Evolutionary conservation across 2,113 vertebrate species (phyloP).

Genomic region (Ciconia maguari): DNA sequence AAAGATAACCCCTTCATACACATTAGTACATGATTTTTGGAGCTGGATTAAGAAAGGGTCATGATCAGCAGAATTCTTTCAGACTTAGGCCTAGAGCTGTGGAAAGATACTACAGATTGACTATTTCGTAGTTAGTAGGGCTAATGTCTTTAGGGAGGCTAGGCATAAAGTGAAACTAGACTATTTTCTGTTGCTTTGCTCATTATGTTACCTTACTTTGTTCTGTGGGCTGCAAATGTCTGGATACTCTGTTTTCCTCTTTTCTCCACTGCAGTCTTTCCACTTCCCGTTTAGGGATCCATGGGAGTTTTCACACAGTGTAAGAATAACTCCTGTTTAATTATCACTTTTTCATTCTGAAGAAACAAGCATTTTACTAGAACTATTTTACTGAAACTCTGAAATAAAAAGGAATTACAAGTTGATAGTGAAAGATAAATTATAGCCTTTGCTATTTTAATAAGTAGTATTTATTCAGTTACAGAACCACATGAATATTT

Average conservation of each 20-base stretch:
- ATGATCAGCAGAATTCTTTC: background rate
- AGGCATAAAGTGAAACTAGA: background rate
- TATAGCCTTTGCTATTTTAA: slow-evolving; percentile 26
- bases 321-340: background rate
- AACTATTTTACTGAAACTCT: slow-evolving; percentile 6
- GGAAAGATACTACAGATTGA: background rate
- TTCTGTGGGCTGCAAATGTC: background rate
- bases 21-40: background rate
- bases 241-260: background rate
- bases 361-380: background rate
- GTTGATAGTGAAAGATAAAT: slow-evolving; percentile 47
- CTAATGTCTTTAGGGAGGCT: background rate
- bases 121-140: background rate
- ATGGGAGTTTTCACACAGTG: background rate
- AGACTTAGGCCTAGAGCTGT: background rate
- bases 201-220: background rate
- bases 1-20: background rate
- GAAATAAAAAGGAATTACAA: background rate
- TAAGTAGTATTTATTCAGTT: slow-evolving; percentile 11
- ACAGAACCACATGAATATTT: background rate
- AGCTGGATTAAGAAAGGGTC: background rate
- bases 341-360: background rate
- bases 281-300: background rate
- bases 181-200: background rate
- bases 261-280: background rate